These are phyloP conservation scores for Napeogenes inachia DNA, from an alignment of 2,888 invertebrate genomes.

Conservation along the genomic window DNA sequence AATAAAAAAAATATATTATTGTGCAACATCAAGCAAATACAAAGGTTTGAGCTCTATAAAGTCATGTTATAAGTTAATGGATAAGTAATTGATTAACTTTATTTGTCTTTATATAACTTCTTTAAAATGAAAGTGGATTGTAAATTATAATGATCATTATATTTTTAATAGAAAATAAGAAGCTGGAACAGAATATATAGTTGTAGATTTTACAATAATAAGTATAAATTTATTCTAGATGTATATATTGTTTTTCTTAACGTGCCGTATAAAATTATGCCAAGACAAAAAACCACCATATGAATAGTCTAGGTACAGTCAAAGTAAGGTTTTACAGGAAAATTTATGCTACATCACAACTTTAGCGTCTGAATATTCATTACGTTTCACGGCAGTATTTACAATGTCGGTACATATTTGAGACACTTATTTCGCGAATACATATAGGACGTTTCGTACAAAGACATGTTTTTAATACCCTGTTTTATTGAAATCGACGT, in stretches of 20 bases:
- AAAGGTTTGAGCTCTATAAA: too few relatives aligned
- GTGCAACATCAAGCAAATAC: too few relatives aligned
- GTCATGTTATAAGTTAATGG: too few relatives aligned
- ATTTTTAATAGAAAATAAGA: too few relatives aligned
- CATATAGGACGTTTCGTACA: background rate
- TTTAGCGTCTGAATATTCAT: constrained; percentile 59
- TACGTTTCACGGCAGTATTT: constrained; percentile 41
- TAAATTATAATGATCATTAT: too few relatives aligned
- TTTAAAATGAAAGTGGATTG: too few relatives aligned
- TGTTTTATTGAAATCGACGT: background rate
- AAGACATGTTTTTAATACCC: constrained; percentile 7
- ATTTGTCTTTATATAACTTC: too few relatives aligned
- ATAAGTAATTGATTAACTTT: too few relatives aligned
- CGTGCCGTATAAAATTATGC: constrained; percentile 24
- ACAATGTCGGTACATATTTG: constrained; percentile 24
- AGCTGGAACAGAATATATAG: too few relatives aligned
- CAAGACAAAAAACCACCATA: constrained; percentile 22
- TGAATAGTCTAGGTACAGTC: constrained; percentile 16
- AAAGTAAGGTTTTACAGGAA: constrained; percentile 26
- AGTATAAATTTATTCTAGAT: too few relatives aligned
- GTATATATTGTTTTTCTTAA: constrained; percentile 16
- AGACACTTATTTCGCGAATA: constrained; percentile 9
- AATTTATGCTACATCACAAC: constrained; percentile 62
- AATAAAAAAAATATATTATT: too few relatives aligned
- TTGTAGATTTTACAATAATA: too few relatives aligned